Base-by-base conservation (phyloP, 2,113 vertebrate species). In the Tringa solitaria region DNA sequence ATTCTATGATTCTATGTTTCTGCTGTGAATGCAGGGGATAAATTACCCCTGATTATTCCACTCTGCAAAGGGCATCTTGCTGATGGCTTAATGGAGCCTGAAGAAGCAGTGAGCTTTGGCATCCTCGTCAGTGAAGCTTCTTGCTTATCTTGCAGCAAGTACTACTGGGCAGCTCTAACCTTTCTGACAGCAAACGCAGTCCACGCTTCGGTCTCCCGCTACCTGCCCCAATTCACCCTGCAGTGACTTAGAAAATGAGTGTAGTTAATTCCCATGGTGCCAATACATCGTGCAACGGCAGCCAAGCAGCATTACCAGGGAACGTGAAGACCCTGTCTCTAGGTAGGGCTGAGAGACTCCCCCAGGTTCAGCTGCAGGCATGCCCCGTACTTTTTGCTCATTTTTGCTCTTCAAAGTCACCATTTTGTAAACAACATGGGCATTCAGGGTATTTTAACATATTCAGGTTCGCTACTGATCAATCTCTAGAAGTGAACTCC, bases 211-310 rank as follows among this genome's bases (percentile, higher is more conserved):
- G 35, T 16, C 35, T 94, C 33, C 33, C 24, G 2, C 64, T 56
- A 35, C 26, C 37, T 0, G 1, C 18, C 64, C 28, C 2, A 4
- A n/a, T 59, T 41, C 45, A 28, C n/a, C 32, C 48, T 39, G 30
- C 20, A 32, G 16, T 27, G 45, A 18, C 37, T 50, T 39, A 37
- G 76, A 9, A 48, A 87, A 41, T 26, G 39, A 43, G 26, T 14
- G 5, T 15, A 19, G 26, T n/a, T 33, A 26, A 63, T 45, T 50
- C 53, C 19, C 1, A 2, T 27, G 45, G 23, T 21, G n/a, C 18
- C 69, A 73, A 39, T 10, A 7, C 21, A 26, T 27, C 23, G 60
- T 13, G 18, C 46, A 63, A 23, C 3, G 0, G 0, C 21, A 39
- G 72, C 46, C 33, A 46, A n/a, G 69, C 4, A 24, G 16, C 8